Conservation (phyloP, 2,888 invertebrate species). For the Formica aserva region DNA sequence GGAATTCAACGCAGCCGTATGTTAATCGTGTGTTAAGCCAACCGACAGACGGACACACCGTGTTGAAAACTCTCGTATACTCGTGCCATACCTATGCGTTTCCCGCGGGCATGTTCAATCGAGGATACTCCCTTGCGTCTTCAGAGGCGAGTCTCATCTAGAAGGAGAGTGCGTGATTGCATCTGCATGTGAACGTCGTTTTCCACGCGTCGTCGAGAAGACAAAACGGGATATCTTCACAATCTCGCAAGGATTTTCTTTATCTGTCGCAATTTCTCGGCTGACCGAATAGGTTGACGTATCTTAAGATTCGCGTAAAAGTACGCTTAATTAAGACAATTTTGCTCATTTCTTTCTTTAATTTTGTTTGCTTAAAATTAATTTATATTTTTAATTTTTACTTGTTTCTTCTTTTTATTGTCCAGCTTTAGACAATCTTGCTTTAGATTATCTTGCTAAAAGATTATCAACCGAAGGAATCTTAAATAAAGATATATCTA, state of each 20-base stretch:
- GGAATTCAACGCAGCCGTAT: constrained; percentile 37
- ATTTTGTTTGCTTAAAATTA: background rate
- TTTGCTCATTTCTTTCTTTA: background rate
- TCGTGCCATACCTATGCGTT: constrained; percentile 74
- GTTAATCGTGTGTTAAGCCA: constrained; percentile 69
- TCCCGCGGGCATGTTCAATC: constrained; percentile 57
- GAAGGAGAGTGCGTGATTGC: constrained; percentile 69
- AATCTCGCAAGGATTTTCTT: background rate
- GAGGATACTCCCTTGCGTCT: constrained; percentile 68
- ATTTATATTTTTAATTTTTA: background rate
- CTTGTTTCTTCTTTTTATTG: background rate
- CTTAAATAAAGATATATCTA: background rate
- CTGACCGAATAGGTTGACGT: background rate
- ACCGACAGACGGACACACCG: constrained; percentile 68
- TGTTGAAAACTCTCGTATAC: constrained; percentile 55
- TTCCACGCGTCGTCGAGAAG: background rate
- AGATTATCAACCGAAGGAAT: background rate
- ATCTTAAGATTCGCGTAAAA: background rate
- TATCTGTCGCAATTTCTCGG: background rate
- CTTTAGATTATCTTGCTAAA: background rate
- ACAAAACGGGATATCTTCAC: background rate
- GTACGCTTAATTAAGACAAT: background rate
- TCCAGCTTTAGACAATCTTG: too few relatives aligned
- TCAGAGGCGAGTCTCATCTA: constrained; percentile 79
- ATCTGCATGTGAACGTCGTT: constrained; percentile 37